A percentile compares a stretch with the other conserved stretches of the same genome.
Conservation (phyloP, 2,113 vertebrate genomes). For the Tetrax tetrax region DNA sequence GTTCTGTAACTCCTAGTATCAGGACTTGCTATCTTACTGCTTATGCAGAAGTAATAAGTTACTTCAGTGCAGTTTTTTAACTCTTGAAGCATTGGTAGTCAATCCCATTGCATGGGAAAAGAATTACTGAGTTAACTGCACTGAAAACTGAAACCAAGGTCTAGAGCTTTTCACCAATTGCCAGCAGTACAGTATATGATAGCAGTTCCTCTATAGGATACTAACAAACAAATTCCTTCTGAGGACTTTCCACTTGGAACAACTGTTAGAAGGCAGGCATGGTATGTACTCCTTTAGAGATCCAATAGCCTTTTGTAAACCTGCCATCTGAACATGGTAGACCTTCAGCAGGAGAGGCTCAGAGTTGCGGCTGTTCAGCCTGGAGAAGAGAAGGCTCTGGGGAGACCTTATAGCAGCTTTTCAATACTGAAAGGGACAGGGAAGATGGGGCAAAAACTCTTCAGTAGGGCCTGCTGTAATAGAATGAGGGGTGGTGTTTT, state of each 20-base stretch:
- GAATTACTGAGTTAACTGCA: background rate
- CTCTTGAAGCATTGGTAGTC: background rate
- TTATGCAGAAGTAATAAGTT: background rate
- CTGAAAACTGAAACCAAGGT: background rate
- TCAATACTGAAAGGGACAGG: too few relatives aligned
- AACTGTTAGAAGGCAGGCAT: background rate
- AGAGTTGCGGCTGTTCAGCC: too few relatives aligned
- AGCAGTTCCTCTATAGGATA: background rate
- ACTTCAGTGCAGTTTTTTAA: background rate
- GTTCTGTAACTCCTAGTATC: background rate
- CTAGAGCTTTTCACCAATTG: background rate
- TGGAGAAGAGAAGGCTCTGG: too few relatives aligned
- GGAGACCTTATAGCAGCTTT: too few relatives aligned
- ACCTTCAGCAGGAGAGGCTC: background rate
- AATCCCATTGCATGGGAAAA: background rate
- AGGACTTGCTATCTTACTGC: background rate
- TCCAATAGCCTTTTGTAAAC: background rate
- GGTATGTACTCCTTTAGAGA: background rate
- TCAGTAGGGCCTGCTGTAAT: too few relatives aligned
- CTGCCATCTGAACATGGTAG: background rate
- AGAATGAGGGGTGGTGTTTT: too few relatives aligned
- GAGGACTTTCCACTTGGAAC: background rate
- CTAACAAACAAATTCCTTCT: background rate
- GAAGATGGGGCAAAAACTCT: too few relatives aligned
- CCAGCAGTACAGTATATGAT: accelerated